phyloP scores from a whole-genome alignment of 1,140 invertebrate species.

The Neodiprion virginianus region DNA sequence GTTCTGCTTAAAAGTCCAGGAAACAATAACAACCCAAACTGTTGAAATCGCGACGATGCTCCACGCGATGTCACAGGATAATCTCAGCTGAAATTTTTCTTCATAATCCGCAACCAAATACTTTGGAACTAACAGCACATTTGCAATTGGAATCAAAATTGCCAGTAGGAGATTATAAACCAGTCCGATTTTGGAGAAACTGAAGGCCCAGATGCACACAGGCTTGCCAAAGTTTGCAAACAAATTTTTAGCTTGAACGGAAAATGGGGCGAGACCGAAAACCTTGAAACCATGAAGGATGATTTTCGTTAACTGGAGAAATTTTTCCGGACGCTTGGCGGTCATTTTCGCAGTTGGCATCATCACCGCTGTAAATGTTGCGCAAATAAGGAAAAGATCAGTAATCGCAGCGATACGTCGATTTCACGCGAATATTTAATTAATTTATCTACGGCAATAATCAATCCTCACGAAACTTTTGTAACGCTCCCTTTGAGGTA shows the following conservation, averaged over 20 bases:
- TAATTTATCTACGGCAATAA: too few species aligned
- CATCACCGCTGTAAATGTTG: too few species aligned
- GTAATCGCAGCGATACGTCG: too few species aligned
- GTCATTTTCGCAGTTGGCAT: too few species aligned
- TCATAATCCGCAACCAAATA: background rate
- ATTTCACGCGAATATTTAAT: too few species aligned
- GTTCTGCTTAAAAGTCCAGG: constrained; percentile 15
- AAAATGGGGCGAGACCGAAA: constrained; percentile 28
- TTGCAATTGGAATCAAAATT: background rate
- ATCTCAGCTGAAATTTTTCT: constrained; percentile 3
- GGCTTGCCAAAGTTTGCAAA: background rate
- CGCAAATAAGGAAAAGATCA: too few species aligned
- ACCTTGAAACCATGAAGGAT: constrained; percentile 25
- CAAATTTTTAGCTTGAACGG: background rate
- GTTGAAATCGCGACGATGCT: background rate
- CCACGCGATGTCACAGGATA: constrained; percentile 16
- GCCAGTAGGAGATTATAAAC: constrained; percentile 25
- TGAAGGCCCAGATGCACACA: background rate
- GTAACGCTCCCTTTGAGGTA: too few species aligned
- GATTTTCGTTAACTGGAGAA: background rate
- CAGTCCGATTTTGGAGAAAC: constrained; percentile 17
- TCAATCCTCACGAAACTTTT: too few species aligned
- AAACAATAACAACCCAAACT: constrained; percentile 15
- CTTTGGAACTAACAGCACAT: background rate
- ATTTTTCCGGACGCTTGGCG: background rate